phyloP scores from a whole-genome alignment of 2,797 vertebrate genomes.

The Amniataba percoides region DNA sequence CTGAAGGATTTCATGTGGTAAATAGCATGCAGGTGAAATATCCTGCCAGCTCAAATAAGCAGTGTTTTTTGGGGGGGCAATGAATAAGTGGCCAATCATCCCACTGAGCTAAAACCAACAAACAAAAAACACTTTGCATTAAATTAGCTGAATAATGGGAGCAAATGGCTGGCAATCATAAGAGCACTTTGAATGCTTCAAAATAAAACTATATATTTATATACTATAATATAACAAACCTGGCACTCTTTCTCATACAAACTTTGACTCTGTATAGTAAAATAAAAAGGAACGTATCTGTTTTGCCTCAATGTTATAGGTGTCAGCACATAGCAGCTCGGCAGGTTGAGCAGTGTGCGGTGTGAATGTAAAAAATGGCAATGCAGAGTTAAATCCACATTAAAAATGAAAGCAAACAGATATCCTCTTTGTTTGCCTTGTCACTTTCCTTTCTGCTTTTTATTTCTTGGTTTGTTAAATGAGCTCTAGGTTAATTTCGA shows the following conservation, averaged over 20 bases:
- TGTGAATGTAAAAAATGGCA: neutral
- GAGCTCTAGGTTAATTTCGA: neutral
- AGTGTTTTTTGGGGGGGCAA: neutral
- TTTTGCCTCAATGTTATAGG: neutral
- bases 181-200: conserved; percentile 1
- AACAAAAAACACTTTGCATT: neutral
- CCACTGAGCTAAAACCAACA: conserved; percentile 8
- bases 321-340: neutral
- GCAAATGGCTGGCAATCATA: neutral
- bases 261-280: neutral
- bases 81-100: neutral
- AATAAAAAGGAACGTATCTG: neutral
- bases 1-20: conserved; percentile 38
- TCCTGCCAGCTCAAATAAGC: conserved; percentile 1
- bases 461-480: neutral
- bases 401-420: neutral
- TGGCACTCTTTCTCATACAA: neutral
- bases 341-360: neutral
- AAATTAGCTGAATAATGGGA: neutral
- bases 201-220: neutral
- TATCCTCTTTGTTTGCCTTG: neutral
- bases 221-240: neutral
- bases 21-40: conserved; percentile 36
- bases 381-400: neutral
- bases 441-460: neutral